Evolutionary conservation across 2,888 invertebrate species (phyloP), one percentile per base, ranked within the genome.

Genomic region (Caenorhabditis sinica): DNA sequence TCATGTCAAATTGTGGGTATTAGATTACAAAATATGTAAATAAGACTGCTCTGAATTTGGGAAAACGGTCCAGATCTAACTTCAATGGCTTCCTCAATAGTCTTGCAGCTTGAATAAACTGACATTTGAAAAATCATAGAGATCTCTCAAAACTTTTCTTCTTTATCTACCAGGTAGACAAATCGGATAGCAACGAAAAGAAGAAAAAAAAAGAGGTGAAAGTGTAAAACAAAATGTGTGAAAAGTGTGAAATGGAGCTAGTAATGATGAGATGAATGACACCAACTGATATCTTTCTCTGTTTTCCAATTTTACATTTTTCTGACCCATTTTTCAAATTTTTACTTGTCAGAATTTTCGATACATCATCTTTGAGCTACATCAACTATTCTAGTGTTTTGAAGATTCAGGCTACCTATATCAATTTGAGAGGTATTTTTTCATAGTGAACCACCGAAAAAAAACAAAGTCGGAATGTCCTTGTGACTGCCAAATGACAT

Each of bases 401-500:
- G 15, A 45, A 28, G 4, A 33, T 33, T 33, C 63, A 43, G 20
- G 43, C 28, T 6, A 30, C 36, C 20, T 71, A 43, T 43, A 58
- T 58, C 8, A 15, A 20, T 33, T 17, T n/a, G n/a, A 1, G 13
- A 66, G 65, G 9, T 66, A 30, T 49, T 49, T 49, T 45, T 43
- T 49, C 23, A 33, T 58, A 49, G 58, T 40, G 60, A 72, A 72
- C n/a, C 53, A 28, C 25, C n/a, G n/a, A 23, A 20, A 51, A 69
- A 65, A 58, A 72, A 53, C 65, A 56, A 17, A 25, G 58, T 23
- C n/a, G 61, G 69, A 61, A 53, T 65, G 74, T 65, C 65, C 74
- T 74, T 65, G 74, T 61, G 65, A 74, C 74, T 60, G 43, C 40
- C 40, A 17, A 45, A 77, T 51, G 71, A 79, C 63, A 71, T 51